These are phyloP conservation scores for Crax fasciolata DNA, from an alignment of 2,797 vertebrate genomes.

Conservation along the genomic window DNA sequence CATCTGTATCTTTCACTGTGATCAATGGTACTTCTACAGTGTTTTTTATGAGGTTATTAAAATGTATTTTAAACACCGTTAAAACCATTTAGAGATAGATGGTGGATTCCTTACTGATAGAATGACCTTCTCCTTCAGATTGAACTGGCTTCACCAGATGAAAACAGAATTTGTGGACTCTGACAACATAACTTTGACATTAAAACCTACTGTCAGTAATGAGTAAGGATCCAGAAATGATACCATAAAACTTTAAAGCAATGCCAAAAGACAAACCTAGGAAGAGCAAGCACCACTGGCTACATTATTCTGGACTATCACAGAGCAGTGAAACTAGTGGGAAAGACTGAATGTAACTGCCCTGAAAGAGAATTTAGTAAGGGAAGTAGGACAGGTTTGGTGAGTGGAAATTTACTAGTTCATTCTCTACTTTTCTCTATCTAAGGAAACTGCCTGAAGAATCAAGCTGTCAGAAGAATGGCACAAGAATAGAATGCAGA, in stretches of 20 bases:
- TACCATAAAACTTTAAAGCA: background rate
- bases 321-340: background rate
- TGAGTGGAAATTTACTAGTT: background rate
- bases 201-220: background rate
- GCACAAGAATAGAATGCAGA: background rate
- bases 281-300: background rate
- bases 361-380: background rate
- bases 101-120: constrained; percentile 40
- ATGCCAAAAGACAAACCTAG: background rate
- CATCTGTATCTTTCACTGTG: constrained; percentile 57
- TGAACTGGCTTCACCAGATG: background rate
- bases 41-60: constrained; percentile 70
- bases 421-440: background rate
- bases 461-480: background rate
- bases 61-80: constrained; percentile 71
- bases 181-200: background rate
- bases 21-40: constrained; percentile 49
- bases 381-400: background rate
- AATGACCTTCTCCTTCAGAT: constrained; percentile 54
- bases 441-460: background rate
- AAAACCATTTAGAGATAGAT: constrained; percentile 56
- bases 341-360: background rate
- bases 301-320: background rate
- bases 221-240: background rate
- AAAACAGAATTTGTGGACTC: constrained; percentile 37